phyloP scores from a whole-genome alignment of 2,113 vertebrate species.

The Hipposideros armiger region DNA sequence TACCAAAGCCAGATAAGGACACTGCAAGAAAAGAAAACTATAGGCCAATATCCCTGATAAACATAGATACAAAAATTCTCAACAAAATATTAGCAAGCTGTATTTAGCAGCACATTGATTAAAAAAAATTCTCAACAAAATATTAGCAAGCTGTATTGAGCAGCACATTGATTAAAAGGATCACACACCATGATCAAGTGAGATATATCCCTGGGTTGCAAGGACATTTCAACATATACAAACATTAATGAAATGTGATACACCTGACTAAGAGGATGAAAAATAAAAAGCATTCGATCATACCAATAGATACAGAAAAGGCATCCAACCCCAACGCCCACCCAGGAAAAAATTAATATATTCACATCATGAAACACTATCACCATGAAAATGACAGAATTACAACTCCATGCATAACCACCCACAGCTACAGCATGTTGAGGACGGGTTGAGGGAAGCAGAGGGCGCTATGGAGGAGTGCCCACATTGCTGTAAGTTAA shows the following conservation, averaged over 20 bases:
- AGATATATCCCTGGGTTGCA: background rate
- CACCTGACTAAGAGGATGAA: background rate
- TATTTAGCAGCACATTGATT: background rate
- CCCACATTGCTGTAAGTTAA: background rate
- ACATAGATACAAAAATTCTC: background rate
- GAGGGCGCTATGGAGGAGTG: background rate
- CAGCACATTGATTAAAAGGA: background rate
- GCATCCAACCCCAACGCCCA: background rate
- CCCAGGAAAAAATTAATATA: background rate
- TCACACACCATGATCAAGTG: background rate
- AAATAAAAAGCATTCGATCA: background rate
- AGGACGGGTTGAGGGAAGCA: background rate
- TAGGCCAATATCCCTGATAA: background rate
- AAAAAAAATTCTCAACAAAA: background rate
- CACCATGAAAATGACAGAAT: background rate
- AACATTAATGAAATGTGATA: background rate
- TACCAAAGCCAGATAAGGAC: background rate
- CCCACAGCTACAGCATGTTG: background rate
- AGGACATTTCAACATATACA: background rate
- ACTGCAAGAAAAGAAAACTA: background rate
- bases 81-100: background rate
- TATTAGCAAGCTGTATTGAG: background rate
- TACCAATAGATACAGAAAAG: background rate
- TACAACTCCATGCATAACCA: background rate
- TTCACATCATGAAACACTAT: background rate